Evolutionary conservation across 2,113 vertebrate genomes (phyloP), one percentile per base, ranked within the genome.

Genomic region (Bufo bufo): DNA sequence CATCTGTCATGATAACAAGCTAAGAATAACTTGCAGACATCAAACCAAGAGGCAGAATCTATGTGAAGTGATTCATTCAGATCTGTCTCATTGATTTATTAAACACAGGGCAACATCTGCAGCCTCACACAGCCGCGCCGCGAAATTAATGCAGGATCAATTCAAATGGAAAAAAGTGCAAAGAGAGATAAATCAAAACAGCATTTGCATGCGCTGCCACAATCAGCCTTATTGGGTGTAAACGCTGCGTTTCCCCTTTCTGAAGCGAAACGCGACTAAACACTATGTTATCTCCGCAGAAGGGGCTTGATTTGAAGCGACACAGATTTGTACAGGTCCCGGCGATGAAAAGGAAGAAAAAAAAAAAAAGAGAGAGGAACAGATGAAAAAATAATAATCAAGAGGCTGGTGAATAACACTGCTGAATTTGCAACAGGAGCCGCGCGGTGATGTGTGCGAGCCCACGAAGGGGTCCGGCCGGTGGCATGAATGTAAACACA

Each of bases 1-100:
- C 94, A 96, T 96, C 96, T 97, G 96, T 97, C 96, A 96, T 92
- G 95, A 96, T 97, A 97, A 97, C 95, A 97, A 96, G 96, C 96
- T 96, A 96, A 96, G 95, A 97, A 97, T 97, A 96, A 97, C 96
- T 96, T 95, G 93, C 94, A 96, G 94, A 96, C 96, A 96, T 96
- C 95, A 96, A 97, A 96, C 95, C 90, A 89, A 95, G 95, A 94
- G 71, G 95, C 93, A 96, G 95, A 95, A 96, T 96, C 95, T 94
- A 96, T 95, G 93, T 94, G 95, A 96, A 96, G 95, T 95, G 96
- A 96, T 97, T 96, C 95, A 96, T 96, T 96, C 95, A 95, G 95
- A 96, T 96, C 94, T 95, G 95, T 96, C 94, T 94, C 94, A 95
- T 96, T 96, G 95, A 96, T 96, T 96, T 96, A 96, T 96, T 96